A percentile compares a stretch with the other conserved stretches of the same genome.
Conservation (phyloP, 2,888 invertebrate species). For the Macrosoma leucophasiata region DNA sequence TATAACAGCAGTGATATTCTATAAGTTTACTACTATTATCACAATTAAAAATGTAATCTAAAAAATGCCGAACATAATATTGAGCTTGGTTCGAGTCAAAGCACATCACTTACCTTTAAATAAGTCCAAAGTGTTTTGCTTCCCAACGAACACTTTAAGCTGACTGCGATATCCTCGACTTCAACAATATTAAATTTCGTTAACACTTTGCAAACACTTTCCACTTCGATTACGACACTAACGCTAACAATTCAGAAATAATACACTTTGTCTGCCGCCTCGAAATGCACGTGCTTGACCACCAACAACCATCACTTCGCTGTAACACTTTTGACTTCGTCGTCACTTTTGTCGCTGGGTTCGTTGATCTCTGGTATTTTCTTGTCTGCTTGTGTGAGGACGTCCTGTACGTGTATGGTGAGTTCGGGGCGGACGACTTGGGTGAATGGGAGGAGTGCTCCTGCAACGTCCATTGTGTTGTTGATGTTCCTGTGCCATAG, state of each 20-base stretch:
- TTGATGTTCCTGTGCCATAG: conserved; percentile 73
- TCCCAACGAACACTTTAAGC: conserved; percentile 9
- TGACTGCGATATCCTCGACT: conserved; percentile 1
- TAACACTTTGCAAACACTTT: not conserved
- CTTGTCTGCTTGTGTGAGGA: conserved; percentile 54
- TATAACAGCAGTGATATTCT: no score
- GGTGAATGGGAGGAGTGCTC: conserved; percentile 64
- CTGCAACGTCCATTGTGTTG: conserved; percentile 73
- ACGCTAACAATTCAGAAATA: conserved; percentile 44
- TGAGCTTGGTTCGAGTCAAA: not conserved
- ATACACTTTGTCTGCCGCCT: conserved; percentile 57
- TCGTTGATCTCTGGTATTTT: conserved; percentile 58
- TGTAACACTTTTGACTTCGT: conserved; percentile 28
- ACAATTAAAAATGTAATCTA: no score
- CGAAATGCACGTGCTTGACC: conserved; percentile 70
- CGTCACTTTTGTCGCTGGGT: conserved; percentile 37
- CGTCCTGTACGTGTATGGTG: conserved; percentile 63
- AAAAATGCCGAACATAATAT: no score
- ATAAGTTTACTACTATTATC: no score
- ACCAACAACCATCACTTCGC: conserved; percentile 59
- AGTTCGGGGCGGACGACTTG: conserved; percentile 65
- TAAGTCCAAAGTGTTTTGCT: conserved; percentile 1
- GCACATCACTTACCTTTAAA: conserved; percentile 1
- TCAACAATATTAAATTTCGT: not conserved
- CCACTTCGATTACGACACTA: not conserved